Base-by-base conservation (phyloP, 1,140 invertebrate genomes). In the Bombus soroeensis region DNA sequence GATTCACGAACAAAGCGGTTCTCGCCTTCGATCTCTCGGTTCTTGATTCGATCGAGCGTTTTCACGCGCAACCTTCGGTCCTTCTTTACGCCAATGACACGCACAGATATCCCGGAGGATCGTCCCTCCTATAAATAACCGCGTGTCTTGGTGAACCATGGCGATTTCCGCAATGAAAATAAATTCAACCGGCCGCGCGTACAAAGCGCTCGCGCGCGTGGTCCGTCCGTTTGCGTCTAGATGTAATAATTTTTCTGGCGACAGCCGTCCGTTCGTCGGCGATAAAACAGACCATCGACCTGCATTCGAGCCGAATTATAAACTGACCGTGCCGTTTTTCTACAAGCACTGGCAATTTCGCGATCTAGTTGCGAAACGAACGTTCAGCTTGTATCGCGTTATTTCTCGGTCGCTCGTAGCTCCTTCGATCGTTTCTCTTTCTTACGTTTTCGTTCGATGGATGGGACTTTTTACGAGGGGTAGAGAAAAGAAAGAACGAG, bases 131-230 rank as follows among this genome's bases (percentile, higher is more conserved):
- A 90, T 90, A 90, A 90, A 90, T 90, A 90, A 86, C 86, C 89
- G 74, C 62, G 87, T 34, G 86, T 83, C 86, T 90, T 71, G 59
- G 53, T 78, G 78, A 90, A 90, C 87, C 87, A 87, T 80, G 43
- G 82, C 73, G 87, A 90, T 91, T 91, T 91, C 81, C 72, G 87
- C 86, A 90, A 91, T 90, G 83, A 90, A 90, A 91, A 91, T 90
- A 91, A 91, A 90, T 91, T 75, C 81, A 64, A 81, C 59, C 72
- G 73, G 84, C 39, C 25, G 78, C 37, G 59, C 62, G 77, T 59
- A 57, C 12, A 53, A 18, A 18, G 32, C 64, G 43, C 34, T 57
- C 25, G 25, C 28, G 43, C n/a, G 22, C 18, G 47, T 37, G 37
- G 43, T 37, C 39, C 47, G 25, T 64, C 37, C 73, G 53, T 43